phyloP scores from a whole-genome alignment of 2,888 invertebrate genomes.

The Cybosia mesomella region DNA sequence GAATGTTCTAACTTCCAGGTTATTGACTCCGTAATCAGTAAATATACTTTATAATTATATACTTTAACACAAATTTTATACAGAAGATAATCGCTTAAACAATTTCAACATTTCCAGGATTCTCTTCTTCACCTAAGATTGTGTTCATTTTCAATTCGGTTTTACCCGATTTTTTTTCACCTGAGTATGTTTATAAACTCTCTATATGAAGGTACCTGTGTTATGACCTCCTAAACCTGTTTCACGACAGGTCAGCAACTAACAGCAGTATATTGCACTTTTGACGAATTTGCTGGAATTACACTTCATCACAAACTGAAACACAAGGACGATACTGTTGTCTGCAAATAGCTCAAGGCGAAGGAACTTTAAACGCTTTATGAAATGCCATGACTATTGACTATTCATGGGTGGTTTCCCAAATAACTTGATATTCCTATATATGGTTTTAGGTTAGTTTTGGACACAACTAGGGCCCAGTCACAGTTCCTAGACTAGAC shows the following conservation, averaged over 20 bases:
- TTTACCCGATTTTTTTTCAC: too few species aligned
- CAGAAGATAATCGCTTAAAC: slow-evolving; percentile 32
- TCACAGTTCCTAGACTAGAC: too few species aligned
- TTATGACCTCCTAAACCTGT: slow-evolving; percentile 25
- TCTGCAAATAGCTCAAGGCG: too few species aligned
- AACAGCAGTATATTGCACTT: not conserved
- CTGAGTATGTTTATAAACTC: slow-evolving; percentile 34
- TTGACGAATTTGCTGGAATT: not conserved
- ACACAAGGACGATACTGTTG: not conserved
- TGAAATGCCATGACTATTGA: too few species aligned
- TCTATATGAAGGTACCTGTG: not conserved
- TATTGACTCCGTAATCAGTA: slow-evolving; percentile 33
- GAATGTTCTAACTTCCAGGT: slow-evolving; percentile 42
- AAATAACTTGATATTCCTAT: too few species aligned
- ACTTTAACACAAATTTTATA: slow-evolving; percentile 23
- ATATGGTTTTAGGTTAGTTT: too few species aligned
- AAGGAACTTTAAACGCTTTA: too few species aligned
- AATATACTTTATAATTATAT: slow-evolving; percentile 20
- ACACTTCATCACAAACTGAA: not conserved
- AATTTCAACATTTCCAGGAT: slow-evolving; percentile 30
- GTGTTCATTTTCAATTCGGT: slow-evolving; percentile 31
- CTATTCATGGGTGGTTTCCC: too few species aligned
- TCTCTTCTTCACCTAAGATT: slow-evolving; percentile 23
- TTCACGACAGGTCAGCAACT: not conserved
- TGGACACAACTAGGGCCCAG: too few species aligned